Evolutionary conservation across 2,797 vertebrate genomes (phyloP), one percentile per base, ranked within the genome.

Genomic region (Microctenopoma stevenorrisi): DNA sequence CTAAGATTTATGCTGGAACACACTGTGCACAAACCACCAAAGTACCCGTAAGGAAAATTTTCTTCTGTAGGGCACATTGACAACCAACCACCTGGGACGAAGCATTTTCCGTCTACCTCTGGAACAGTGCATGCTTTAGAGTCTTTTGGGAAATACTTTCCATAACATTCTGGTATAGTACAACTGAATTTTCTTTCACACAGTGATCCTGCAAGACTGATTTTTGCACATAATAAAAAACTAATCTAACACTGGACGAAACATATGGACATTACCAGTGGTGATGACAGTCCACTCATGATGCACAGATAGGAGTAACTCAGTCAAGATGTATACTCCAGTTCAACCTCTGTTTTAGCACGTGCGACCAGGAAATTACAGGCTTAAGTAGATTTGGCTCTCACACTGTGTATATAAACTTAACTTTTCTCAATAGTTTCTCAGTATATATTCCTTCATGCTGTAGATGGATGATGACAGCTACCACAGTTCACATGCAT

Each of bases 21-120:
- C 62, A 38, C 66, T 51, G 61, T 49, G 66, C 67, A 64, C 48
- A 74, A 76, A 85, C 77, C 84, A 43, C 76, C 40, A 48, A 73
- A 40, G 52, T 81, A 50, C 73, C 48, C 64, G 57, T 28, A 35
- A 64, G 52, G 74, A 73, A 82, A 84, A 73, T 79, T 76, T 90
- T 55, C 62, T 83, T 81, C 78, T 85, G 74, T 76, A 72, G 68
- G 70, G 66, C 67, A 78, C 55, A 81, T 83, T 88, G 72, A 82
- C 74, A 51, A 74, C 81, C 79, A 81, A 59, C 82, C 84, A 85
- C 86, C 86, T 89, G 84, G 86, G 79, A 86, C 22, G 28, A 72
- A 76, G 74, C 58, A 35, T 85, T 91, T 89, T 87, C 82, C 86
- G 88, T 86, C 86, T 89, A 87, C 81, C 81, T 86, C 73, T 65